Evolutionary conservation across 2,797 vertebrate species (phyloP).

Genomic region (Orientallactaga sibirica): DNA sequence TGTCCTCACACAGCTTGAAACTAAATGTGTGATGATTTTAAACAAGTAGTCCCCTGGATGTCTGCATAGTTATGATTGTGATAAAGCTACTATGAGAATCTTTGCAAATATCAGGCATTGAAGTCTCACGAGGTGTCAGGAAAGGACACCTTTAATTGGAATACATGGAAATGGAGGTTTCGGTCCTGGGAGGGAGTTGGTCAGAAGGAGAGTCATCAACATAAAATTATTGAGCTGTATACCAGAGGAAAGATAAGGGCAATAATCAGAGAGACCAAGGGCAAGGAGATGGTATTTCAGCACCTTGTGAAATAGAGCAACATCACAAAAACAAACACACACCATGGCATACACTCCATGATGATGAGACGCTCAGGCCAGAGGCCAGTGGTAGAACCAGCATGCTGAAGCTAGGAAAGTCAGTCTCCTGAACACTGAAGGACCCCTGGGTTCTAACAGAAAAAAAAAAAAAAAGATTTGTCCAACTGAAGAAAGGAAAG

Average conservation of each 20-base stretch:
- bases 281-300: not conserved
- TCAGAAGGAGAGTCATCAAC: not conserved
- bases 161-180: not conserved
- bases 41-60: not conserved
- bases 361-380: not conserved
- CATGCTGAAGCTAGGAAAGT: not conserved
- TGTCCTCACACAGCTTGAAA: not conserved
- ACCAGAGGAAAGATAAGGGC: not conserved
- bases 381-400: not conserved
- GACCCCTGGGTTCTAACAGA: not conserved
- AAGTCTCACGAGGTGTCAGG: not conserved
- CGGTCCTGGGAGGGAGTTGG: not conserved
- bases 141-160: not conserved
- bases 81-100: not conserved
- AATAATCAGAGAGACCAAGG: not conserved
- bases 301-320: not conserved
- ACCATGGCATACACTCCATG: not conserved
- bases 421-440: not conserved
- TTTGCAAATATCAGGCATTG: not conserved
- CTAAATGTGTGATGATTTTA: not conserved
- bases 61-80: not conserved
- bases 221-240: not conserved
- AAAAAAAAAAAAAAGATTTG: not conserved
- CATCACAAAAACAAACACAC: not conserved
- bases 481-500: constrained; percentile 27